Evolutionary conservation across 2,888 invertebrate species (phyloP), one percentile per base, ranked within the genome.

Genomic region (Brenthis ino): DNA sequence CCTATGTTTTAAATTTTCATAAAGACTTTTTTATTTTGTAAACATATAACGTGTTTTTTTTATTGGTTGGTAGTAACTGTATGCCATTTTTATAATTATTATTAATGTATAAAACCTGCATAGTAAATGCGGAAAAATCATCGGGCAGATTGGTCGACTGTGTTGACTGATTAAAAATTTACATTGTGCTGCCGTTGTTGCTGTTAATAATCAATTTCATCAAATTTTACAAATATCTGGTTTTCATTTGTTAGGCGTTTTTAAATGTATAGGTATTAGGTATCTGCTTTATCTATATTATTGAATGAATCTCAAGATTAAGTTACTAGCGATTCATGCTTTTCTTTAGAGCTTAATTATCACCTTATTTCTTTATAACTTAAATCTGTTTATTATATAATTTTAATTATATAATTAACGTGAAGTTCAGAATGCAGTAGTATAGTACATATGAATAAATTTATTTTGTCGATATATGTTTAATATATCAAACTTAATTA

Each of bases 181-280:
- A 58, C 24, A 11, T 13, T 47, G 43, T 24, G 47, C 6, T 48
- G 28, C 54, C 20, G 11, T 12, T 20, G 11, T 12, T 20, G 24
- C 14, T 60, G n/a, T 20, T 57, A 57, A 57, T 57, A 57, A 57
- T 47, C 20, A 14, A 57, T 24, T 24, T 33, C 6, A 28, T n/a
- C 14, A 56, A 33, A n/a, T 33, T 56, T 33, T 33, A 4, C 8
- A n/a, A 33, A 56, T 14, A 11, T n/a, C 37, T 43, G 37, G 8
- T 43, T 43, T 43, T 37, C 8, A 43, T 8, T 43, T 2, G 37
- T 43, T 43, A 43, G 37, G 37, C 37, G 2, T 43, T 43, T 43
- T 11, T 43, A 43, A 43, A 43, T 43, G 37, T 43, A 11, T 11
- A 43, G 11, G 11, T 43, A 8, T 43, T 8, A 11, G 37, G 37